Evolutionary conservation across 2,797 vertebrate genomes (phyloP), one percentile per base, ranked within the genome.

Genomic region (Mycteria americana): DNA sequence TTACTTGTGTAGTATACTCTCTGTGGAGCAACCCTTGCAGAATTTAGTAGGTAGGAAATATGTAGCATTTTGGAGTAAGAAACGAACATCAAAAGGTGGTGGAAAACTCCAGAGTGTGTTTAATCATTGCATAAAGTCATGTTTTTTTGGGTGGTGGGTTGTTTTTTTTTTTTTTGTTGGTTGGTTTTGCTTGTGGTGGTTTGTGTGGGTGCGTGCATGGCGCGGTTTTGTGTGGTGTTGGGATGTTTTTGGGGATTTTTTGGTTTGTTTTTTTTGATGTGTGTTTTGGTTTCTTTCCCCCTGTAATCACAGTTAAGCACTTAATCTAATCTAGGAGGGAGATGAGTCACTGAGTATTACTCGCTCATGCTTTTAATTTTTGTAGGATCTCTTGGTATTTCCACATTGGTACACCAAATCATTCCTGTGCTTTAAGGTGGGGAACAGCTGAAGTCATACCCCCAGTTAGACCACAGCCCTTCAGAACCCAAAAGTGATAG

Each of bases 11-110:
- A 8, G n/a, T 4, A 0, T 50, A 0, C 11, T 43, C 10, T 43
- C 12, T 72, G 7, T n/a, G 46, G 12, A 67, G 24, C 12, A 11
- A 2, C 13, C 3, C 0, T 1, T 37, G 35, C 5, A 25, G 69
- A 28, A 25, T 17, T 79, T 24, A 45, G 6, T 30, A 37, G 21
- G 4, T 35, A 43, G 70, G 11, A 67, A 51, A 18, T 11, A 9
- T 0, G 6, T 18, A n/a, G 53, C 17, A 5, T 43, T 72, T 82
- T 33, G 7, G 14, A n/a, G 31, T 9, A 18, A 70, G 64, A 67
- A 84, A 84, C 0, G 0, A 48, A 4, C 7, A 3, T 11, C 1
- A 2, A 24, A 63, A 64, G 33, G 6, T 37, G 8, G 6, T 48
- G 39, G 23, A 31, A 74, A 24, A 23, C 13, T 23, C 4, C 8